Conservation (phyloP, 2,888 invertebrate genomes). For the Spisula subtruncata region DNA sequence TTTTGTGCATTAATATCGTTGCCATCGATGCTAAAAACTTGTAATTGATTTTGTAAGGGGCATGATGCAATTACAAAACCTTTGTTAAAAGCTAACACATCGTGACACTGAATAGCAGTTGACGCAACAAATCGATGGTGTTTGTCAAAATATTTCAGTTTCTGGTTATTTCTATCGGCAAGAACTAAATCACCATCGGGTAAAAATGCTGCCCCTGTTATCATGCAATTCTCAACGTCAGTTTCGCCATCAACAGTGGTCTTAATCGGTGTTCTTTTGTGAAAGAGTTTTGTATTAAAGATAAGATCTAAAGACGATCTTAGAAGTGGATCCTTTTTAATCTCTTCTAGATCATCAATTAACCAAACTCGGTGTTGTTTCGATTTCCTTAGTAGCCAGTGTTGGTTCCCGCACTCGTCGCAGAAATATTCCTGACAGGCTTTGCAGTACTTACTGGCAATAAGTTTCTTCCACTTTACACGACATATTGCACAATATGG, state of each 20-base stretch:
- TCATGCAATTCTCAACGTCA: slow-evolving; percentile 37
- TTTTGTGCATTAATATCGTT: slow-evolving; percentile 37
- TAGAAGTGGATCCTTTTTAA: slow-evolving; percentile 57
- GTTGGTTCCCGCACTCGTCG: slow-evolving; percentile 68
- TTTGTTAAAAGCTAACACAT: slow-evolving; percentile 54
- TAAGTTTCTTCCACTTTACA: slow-evolving; percentile 44
- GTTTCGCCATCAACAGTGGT: neutral
- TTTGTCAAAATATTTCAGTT: slow-evolving; percentile 59
- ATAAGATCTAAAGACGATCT: slow-evolving; percentile 44
- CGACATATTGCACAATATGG: slow-evolving; percentile 53
- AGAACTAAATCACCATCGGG: slow-evolving; percentile 46
- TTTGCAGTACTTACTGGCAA: slow-evolving; percentile 65
- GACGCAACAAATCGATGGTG: slow-evolving; percentile 39
- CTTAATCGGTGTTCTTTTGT: neutral
- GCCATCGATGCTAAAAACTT: slow-evolving; percentile 38
- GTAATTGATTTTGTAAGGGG: slow-evolving; percentile 51
- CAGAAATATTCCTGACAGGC: slow-evolving; percentile 69
- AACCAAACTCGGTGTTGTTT: slow-evolving; percentile 63
- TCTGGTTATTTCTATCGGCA: slow-evolving; percentile 53
- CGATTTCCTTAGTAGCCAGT: slow-evolving; percentile 61
- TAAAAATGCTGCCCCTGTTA: slow-evolving; percentile 58
- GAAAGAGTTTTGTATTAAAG: slow-evolving; percentile 49
- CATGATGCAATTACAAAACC: slow-evolving; percentile 53
- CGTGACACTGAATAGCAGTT: slow-evolving; percentile 34
- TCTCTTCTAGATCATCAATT: slow-evolving; percentile 50